Percentiles rank a stretch among this genome's conserved stretches.
phyloP scores from a whole-genome alignment of 2,113 vertebrate species.

The Tupaia tana region DNA sequence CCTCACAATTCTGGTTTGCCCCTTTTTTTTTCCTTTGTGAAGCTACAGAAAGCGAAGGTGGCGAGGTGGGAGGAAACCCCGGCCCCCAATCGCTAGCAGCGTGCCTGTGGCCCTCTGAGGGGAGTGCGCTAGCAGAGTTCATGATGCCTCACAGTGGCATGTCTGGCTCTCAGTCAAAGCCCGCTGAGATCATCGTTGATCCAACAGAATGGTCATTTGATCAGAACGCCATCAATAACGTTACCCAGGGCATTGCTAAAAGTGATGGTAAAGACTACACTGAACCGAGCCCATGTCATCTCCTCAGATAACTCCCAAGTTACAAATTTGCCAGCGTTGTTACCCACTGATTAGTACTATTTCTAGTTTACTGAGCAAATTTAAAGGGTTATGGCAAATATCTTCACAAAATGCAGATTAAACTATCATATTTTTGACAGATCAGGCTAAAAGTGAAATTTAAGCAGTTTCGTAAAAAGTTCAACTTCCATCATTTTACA shows the following conservation, averaged over 20 bases:
- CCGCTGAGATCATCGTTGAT: background rate
- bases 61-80: background rate
- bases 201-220: conserved; percentile 5
- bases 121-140: background rate
- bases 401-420: background rate
- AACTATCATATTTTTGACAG: background rate
- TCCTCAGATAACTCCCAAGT: background rate
- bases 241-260: background rate
- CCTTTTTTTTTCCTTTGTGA: no score
- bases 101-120: background rate
- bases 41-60: background rate
- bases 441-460: conserved; percentile 27
- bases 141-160: background rate
- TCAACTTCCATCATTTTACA: background rate
- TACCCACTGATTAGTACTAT: background rate
- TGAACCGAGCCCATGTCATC: background rate
- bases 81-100: background rate
- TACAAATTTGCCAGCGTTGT: background rate
- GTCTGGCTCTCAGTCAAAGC: background rate
- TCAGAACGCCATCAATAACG: background rate
- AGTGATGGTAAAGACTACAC: background rate
- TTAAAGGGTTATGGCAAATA: background rate
- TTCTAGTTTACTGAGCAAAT: conserved; percentile 17
- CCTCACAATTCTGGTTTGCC: background rate
- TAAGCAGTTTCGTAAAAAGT: background rate